Evolutionary conservation across 2,113 vertebrate species (phyloP).

Genomic region (Siniperca knerii): DNA sequence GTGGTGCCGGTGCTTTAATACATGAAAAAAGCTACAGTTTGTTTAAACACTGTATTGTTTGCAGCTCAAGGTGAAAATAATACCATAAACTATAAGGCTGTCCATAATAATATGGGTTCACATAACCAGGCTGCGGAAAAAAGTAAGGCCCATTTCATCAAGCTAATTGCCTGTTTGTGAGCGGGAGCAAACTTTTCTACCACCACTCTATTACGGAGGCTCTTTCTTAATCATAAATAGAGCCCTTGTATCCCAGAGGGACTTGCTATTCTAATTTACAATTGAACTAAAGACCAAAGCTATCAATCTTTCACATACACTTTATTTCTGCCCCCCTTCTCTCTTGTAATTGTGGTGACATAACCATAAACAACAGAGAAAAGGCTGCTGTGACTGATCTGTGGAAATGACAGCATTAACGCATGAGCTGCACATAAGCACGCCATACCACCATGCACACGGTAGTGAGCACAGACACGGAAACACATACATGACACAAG

Average conservation of each 20-base stretch:
- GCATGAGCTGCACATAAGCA: conserved; percentile 71
- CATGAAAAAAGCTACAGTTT: conserved; percentile 67
- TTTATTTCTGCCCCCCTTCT: conserved; percentile 81
- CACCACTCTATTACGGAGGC: conserved; percentile 95
- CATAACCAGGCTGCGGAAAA: conserved; percentile 88
- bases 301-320: conserved; percentile 97
- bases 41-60: conserved; percentile 74
- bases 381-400: conserved; percentile 85
- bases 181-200: conserved; percentile 96
- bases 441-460: conserved; percentile 24
- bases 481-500: neutral
- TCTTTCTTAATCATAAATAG: conserved; percentile 99
- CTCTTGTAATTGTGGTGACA: conserved; percentile 94
- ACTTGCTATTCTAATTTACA: conserved; percentile 98
- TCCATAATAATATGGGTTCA: conserved; percentile 96
- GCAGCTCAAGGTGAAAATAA: conserved; percentile 92
- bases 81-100: conserved; percentile 92
- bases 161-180: conserved; percentile 99
- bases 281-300: conserved; percentile 99
- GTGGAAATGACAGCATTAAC: conserved; percentile 79
- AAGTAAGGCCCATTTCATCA: conserved; percentile 95
- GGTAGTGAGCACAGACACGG: conserved; percentile 5
- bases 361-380: conserved; percentile 88
- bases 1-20: conserved; percentile 25
- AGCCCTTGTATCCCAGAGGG: conserved; percentile 93